These are phyloP conservation scores for Euzophera pinguis DNA, from an alignment of 2,888 invertebrate genomes.

Conservation along the genomic window DNA sequence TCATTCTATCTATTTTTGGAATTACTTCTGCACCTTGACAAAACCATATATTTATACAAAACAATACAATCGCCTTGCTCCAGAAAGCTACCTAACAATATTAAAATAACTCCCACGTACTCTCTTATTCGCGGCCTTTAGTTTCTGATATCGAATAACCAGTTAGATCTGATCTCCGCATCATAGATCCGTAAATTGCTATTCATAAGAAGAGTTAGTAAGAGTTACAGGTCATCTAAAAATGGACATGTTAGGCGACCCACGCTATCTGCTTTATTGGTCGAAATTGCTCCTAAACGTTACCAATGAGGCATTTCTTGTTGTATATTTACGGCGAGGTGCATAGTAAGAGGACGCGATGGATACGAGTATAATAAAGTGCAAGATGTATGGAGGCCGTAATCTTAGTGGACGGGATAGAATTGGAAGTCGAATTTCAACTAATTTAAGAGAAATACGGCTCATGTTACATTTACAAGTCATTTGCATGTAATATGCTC, in stretches of 20 bases:
- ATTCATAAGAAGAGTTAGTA: background rate
- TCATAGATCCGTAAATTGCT: background rate
- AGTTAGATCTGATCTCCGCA: slow-evolving; percentile 40
- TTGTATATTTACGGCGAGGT: slow-evolving; percentile 70
- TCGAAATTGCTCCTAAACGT: slow-evolving; percentile 75
- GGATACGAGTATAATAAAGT: slow-evolving; percentile 62
- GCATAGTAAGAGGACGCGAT: slow-evolving; percentile 45
- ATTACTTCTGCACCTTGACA: too few relatives aligned
- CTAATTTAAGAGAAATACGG: slow-evolving; percentile 18
- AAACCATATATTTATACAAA: background rate
- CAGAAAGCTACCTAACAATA: slow-evolving; percentile 42
- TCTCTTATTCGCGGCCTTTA: slow-evolving; percentile 54
- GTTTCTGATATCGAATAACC: slow-evolving; percentile 50
- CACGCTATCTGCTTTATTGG: slow-evolving; percentile 73
- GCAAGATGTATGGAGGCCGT: slow-evolving; percentile 50
- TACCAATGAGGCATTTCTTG: slow-evolving; percentile 74
- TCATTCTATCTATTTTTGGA: too few relatives aligned
- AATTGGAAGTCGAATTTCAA: slow-evolving; percentile 23
- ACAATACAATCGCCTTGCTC: slow-evolving; percentile 21
- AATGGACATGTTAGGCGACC: slow-evolving; percentile 43
- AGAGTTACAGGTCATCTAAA: slow-evolving; percentile 21
- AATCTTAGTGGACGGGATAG: slow-evolving; percentile 16
- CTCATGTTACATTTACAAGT: slow-evolving; percentile 1
- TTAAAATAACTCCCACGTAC: slow-evolving; percentile 59
- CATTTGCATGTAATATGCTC: background rate